Base-by-base conservation (phyloP, 2,797 vertebrate species). In the Tauraco hartlaubi region DNA sequence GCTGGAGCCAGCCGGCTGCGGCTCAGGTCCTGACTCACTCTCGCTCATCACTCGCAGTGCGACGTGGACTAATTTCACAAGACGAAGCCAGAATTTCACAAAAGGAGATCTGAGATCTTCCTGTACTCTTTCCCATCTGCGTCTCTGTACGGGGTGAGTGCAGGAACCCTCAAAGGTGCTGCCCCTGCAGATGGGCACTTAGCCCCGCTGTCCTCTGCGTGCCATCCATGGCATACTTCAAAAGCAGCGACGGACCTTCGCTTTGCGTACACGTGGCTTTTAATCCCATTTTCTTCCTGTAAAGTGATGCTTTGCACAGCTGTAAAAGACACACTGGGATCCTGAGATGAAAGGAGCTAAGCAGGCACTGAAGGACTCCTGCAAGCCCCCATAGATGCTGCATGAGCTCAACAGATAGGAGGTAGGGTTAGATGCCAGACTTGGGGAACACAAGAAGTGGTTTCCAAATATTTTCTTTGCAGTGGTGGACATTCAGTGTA, bases 91-190 rank as follows among this genome's bases (percentile, higher is more conserved):
- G 69, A n/a, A 16, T 37, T 81, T 68, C 18, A 2, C 69, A 39
- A 3, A 26, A 14, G 1, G 14, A 23, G 78, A 9, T 2, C 54
- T 1, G 52, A 35, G 84, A 16, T 39, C 35, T 41, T 12, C 35
- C 0, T 0, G 4, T 22, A 15, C 48, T n/a, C 19, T 71, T 33
- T 44, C 11, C 20, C 31, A 0, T 0, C 1, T 4, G 51, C 0
- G 1, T 52, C 41, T 56, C 44, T 7, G 5, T 4, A 2, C 0
- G 3, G 35, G 23, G 41, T 12, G n/a, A 5, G 22, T 5, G 12
- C 16, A 4, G 64, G 43, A 82, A 31, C 49, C 39, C 84, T 35
- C 15, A 7, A 5, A 37, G 83, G 7, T 39, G 41, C 68, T 74
- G n/a, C 5, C 56, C 52, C 16, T 58, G 68, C 61, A n/a, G 39